Base-by-base conservation (phyloP, 2,797 vertebrate species). In the Myripristis jacobus region DNA sequence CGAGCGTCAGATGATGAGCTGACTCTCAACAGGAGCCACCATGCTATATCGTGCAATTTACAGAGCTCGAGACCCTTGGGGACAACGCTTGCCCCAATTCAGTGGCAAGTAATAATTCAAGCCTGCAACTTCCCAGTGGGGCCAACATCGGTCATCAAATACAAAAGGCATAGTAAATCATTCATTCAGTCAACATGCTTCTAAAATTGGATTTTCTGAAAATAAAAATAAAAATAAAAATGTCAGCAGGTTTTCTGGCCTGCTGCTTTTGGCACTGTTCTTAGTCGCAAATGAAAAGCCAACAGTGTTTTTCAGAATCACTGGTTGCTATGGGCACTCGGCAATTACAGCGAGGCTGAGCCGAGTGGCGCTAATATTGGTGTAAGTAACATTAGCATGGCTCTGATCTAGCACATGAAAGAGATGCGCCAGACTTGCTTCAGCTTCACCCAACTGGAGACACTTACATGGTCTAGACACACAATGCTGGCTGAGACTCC, bases 381-480 rank as follows among this genome's bases (percentile, higher is more conserved):
- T 72, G 69, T 75, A 68, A 81, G 80, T 87, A 78, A 83, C 87
- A 91, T 89, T 90, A 92, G 88, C 91, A 92, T 91, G 80, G 79
- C 88, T 92, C 85, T 89, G 90, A 91, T 90, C 77, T 88, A 50
- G 63, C 79, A 88, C 83, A 91, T 88, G 85, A 90, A 92, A 90
- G 84, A 84, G 81, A 80, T 27, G 38, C 22, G 19, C 68, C 84
- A 84, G 82, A 85, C 79, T 80, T 60, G 65, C 73, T 87, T 87
- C 82, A 44, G 53, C 83, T 50, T 66, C 57, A 62, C 76, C 81
- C 78, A 75, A 82, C 77, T 83, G 77, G 81, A 88, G 81, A 82
- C 34, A 61, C 90, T 90, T 75, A 69, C 75, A 71, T 34, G 58
- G 88, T 89, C 88, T 85, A 88, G 83, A 89, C 83, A 63, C 82